phyloP scores from a whole-genome alignment of 2,888 invertebrate genomes.

The Subacronicta megacephala region DNA sequence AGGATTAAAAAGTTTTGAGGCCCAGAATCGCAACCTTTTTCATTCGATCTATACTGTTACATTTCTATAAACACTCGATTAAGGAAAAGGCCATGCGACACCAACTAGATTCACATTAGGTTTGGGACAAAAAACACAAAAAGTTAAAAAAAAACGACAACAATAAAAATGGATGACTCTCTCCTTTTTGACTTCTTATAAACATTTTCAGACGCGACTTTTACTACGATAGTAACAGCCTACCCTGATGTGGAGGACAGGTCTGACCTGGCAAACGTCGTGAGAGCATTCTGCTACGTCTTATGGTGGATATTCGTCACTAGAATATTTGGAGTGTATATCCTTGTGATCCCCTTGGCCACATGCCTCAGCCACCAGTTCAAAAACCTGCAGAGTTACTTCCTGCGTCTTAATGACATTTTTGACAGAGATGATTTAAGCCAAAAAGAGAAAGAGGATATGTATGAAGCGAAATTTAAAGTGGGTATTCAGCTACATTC shows the following conservation, averaged over 20 bases:
- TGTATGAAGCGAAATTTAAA: slow-evolving; percentile 66
- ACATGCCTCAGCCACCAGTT: slow-evolving; percentile 67
- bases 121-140: background rate
- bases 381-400: slow-evolving; percentile 70
- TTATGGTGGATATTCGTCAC: slow-evolving; percentile 61
- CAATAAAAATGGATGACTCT: background rate
- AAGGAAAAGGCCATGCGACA: background rate
- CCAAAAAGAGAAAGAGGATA: slow-evolving; percentile 63
- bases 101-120: background rate
- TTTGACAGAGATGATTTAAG: slow-evolving; percentile 57
- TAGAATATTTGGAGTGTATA: slow-evolving; percentile 51
- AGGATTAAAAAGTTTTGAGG: too few relatives aligned
- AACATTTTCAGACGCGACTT: slow-evolving; percentile 58
- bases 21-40: too few relatives aligned
- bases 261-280: slow-evolving; percentile 49
- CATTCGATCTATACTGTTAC: too few relatives aligned
- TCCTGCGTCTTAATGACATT: slow-evolving; percentile 62
- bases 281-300: slow-evolving; percentile 52
- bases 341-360: slow-evolving; percentile 55
- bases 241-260: slow-evolving; percentile 65
- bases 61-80: too few relatives aligned
- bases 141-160: background rate
- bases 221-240: slow-evolving; percentile 61
- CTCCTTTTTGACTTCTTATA: background rate
- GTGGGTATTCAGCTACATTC: slow-evolving; percentile 70